A percentile compares a stretch with the other conserved stretches of the same genome.
phyloP scores from a whole-genome alignment of 2,888 invertebrate genomes.

The Drosophila incognita region DNA sequence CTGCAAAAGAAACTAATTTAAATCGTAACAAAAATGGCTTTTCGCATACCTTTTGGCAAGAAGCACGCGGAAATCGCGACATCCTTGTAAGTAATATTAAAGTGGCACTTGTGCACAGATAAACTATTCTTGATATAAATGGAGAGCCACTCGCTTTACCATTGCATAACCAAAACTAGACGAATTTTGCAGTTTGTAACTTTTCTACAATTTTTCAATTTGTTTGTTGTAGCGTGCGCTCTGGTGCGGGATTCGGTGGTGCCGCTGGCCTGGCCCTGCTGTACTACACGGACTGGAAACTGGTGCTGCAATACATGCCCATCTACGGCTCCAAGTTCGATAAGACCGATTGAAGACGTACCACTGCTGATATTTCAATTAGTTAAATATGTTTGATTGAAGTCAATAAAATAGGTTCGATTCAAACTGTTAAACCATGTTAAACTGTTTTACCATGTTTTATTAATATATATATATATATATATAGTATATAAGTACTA shows the following conservation, averaged over 20 bases:
- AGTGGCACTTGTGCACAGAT: fast-evolving
- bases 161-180: conserved; percentile 74
- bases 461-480: conserved; percentile 15
- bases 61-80: conserved; percentile 87
- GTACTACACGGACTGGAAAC: conserved; percentile 93
- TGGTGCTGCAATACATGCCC: conserved; percentile 90
- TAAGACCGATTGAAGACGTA: conserved; percentile 78
- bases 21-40: conserved; percentile 70
- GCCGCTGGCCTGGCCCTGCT: conserved; percentile 87
- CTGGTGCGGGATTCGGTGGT: conserved; percentile 88
- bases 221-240: conserved; percentile 86
- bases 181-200: conserved; percentile 8
- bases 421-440: conserved; percentile 15
- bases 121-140: neutral
- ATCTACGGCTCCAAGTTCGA: conserved; percentile 91
- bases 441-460: conserved; percentile 8
- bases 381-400: conserved; percentile 32
- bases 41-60: conserved; percentile 86
- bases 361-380: conserved; percentile 11
- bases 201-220: conserved; percentile 5
- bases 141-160: neutral
- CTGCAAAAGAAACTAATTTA: conserved; percentile 15
- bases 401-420: conserved; percentile 37
- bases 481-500: conserved; percentile 39
- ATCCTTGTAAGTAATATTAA: conserved; percentile 82